Conservation (phyloP, 2,113 vertebrate species). For the Brachypodius melanocephalos region DNA sequence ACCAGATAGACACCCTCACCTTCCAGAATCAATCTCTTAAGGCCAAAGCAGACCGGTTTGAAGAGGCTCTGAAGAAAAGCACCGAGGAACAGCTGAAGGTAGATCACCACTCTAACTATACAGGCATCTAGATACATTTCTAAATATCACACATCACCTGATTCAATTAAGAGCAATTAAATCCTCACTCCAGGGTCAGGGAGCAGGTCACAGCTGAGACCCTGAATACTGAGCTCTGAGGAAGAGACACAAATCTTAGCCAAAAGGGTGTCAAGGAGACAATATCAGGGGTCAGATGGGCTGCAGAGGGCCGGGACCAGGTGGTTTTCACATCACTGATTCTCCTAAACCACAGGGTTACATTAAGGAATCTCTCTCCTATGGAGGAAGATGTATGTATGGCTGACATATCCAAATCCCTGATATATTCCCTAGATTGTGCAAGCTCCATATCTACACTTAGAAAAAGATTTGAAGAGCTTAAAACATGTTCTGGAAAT, state of each 20-base stretch:
- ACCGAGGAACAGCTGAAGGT: conserved; percentile 95
- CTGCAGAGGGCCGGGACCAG: not conserved
- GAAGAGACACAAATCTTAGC: not conserved
- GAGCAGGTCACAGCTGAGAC: not conserved
- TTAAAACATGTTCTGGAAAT: conserved; percentile 94
- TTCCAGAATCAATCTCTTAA: conserved; percentile 93
- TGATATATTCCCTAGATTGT: conserved; percentile 75
- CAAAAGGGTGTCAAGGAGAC: not conserved
- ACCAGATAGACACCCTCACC: conserved; percentile 95
- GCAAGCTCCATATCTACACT: conserved; percentile 89
- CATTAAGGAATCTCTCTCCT: not conserved
- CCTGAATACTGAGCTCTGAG: not conserved
- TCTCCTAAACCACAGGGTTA: not conserved
- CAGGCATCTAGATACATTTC: not conserved
- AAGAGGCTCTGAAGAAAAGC: conserved; percentile 91
- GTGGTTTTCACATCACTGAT: not conserved
- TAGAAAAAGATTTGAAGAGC: conserved; percentile 93
- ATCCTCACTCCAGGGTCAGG: not conserved
- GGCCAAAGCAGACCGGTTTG: conserved; percentile 91
- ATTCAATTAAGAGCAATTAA: not conserved
- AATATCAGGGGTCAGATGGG: not conserved
- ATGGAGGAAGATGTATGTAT: not conserved
- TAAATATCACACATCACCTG: accelerated
- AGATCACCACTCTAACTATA: not conserved
- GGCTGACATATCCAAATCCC: not conserved